Base-by-base conservation (phyloP, 2,888 invertebrate genomes). In the Microdon myrmicae region DNA sequence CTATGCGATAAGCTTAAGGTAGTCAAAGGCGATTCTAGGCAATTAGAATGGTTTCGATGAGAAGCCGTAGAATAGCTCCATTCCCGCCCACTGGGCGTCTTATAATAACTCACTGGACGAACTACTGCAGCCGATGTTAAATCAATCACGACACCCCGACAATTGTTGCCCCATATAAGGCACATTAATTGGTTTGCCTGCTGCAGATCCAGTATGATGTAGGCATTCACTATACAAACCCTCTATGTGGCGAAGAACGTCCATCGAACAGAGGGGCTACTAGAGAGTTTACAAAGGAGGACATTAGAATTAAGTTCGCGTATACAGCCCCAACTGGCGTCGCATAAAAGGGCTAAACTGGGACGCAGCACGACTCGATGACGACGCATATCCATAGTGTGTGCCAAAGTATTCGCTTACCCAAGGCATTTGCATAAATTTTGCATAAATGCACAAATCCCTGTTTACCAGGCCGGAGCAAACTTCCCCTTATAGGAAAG, bases 281-380 rank as follows among this genome's bases (percentile, higher is more conserved):
- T n/a, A n/a, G n/a, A n/a, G n/a, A 55, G 54, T 22, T 47, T 26
- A 41, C 41, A 53, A 61, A 64, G 41, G 39, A 58, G 64, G 64
- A 51, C 64, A 64, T 64, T 53, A 53, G 58, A 64, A 64, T 64
- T 64, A 64, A 58, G 64, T 32, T 47, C 64, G 25, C 58, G 58
- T 53, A 32, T 37, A 13, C 39, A 34, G 19, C 16, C 32, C 9
- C n/a, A 23, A 19, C 23, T 31, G 31, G 38, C 28, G 28, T 9
- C 25, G 12, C 28, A 23, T 9, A 28, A 60, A 60, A 37, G 43
- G 60, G 60, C 38, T 8, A 28, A 38, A 54, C 43, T 54, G 48
- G 54, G 32, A 7, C 20, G 22, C 5, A 6, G 22, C 17, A 13
- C 17, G 16, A 19, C 22, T 53, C 8, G 29, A 22, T 16, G n/a